Evolutionary conservation across 2,113 vertebrate species (phyloP).

Genomic region (Philantomba maxwellii): DNA sequence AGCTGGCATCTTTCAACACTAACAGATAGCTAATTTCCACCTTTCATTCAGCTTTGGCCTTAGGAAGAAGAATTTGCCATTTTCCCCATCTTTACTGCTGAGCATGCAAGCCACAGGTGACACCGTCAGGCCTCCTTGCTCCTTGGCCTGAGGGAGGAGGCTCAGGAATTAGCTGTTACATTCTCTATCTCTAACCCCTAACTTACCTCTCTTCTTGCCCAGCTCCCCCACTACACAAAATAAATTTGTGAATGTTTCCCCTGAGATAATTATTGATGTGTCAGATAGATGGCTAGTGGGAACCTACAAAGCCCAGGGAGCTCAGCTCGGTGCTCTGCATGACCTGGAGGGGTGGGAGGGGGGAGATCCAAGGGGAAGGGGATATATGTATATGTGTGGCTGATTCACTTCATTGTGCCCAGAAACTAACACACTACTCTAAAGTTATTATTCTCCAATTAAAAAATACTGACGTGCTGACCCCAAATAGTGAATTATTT

Average conservation of each 20-base stretch:
- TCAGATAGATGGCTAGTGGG: neutral
- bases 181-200: neutral
- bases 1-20: neutral
- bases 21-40: neutral
- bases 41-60: neutral
- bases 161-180: neutral
- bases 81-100: neutral
- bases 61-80: neutral
- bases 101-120: neutral
- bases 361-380: neutral
- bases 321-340: accelerated
- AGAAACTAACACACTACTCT: neutral
- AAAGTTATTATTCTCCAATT: neutral
- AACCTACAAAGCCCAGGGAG: neutral
- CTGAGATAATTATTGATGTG: neutral
- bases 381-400: neutral
- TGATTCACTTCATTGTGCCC: neutral
- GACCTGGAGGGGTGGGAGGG: neutral
- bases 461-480: neutral
- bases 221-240: neutral
- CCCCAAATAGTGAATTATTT: neutral
- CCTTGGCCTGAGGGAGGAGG: neutral
- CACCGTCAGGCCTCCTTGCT: neutral
- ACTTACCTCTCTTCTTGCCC: neutral
- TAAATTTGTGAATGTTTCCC: neutral